phyloP scores from a whole-genome alignment of 2,797 vertebrate species.

The Hyperoplus immaculatus region DNA sequence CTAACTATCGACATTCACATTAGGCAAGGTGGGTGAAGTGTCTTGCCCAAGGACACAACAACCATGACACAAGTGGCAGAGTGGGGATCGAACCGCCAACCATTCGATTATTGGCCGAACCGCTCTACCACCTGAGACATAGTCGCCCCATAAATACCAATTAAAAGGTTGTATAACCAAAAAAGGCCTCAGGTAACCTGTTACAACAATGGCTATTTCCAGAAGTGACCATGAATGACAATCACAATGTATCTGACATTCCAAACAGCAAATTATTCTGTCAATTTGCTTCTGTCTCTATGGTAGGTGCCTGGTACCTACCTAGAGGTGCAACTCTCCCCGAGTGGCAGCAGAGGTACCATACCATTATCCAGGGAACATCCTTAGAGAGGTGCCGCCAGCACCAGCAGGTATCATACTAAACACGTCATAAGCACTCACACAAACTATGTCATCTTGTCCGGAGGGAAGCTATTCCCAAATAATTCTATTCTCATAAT shows the following conservation, averaged over 20 bases:
- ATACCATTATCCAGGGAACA: slow-evolving; percentile 90
- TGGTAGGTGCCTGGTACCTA: slow-evolving; percentile 75
- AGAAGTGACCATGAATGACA: not conserved
- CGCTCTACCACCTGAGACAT: too few relatives aligned
- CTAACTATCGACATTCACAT: too few relatives aligned
- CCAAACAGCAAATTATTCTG: not conserved
- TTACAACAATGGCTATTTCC: not conserved
- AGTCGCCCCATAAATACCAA: not conserved
- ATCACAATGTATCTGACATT: not conserved
- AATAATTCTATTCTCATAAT: slow-evolving; percentile 2
- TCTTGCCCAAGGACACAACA: too few relatives aligned
- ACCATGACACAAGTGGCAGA: too few relatives aligned
- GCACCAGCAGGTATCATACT: slow-evolving; percentile 62
- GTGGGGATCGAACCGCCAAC: too few relatives aligned
- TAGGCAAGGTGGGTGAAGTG: too few relatives aligned
- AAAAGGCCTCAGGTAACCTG: not conserved
- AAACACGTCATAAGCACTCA: slow-evolving; percentile 18
- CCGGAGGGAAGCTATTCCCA: not conserved
- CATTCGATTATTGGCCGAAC: too few relatives aligned
- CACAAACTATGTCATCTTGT: slow-evolving; percentile 30
- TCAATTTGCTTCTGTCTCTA: not conserved
- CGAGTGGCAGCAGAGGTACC: slow-evolving; percentile 90
- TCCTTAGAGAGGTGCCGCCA: slow-evolving; percentile 72
- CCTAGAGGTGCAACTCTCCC: slow-evolving; percentile 90
- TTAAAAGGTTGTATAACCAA: not conserved